Evolutionary conservation across 2,888 invertebrate species (phyloP).

Genomic region (Hesperia comma): DNA sequence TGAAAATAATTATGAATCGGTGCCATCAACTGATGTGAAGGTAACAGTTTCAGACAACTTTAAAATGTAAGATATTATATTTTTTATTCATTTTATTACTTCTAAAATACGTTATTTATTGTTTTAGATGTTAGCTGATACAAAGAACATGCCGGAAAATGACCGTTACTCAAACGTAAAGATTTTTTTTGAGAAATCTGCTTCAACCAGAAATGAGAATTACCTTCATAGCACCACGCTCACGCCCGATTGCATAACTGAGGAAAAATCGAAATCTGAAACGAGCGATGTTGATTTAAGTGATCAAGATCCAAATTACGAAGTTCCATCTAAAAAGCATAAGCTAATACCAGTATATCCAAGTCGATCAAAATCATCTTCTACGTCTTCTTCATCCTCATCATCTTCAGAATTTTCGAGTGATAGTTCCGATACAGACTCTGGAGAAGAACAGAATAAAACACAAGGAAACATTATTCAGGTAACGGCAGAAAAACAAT

Average conservation of each 20-base stretch:
- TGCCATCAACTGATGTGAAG: no score
- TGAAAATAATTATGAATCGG: no score
- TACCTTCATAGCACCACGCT: constrained; percentile 23
- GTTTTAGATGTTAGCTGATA: no score
- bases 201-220: constrained; percentile 2
- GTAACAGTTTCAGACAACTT: no score
- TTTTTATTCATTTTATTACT: no score
- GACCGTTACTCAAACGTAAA: constrained; percentile 33
- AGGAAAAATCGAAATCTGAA: constrained; percentile 26
- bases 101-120: no score
- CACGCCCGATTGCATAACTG: constrained; percentile 33
- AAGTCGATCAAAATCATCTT: constrained; percentile 35
- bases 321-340: constrained; percentile 32
- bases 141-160: constrained; percentile 35
- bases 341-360: constrained; percentile 28
- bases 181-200: constrained; percentile 5
- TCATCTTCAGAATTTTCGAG: constrained; percentile 25
- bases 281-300: no score
- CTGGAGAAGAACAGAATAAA: no score
- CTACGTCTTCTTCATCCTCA: constrained; percentile 37
- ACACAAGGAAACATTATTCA: no score
- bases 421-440: constrained; percentile 2
- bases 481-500: no score
- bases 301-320: constrained; percentile 38
- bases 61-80: no score